phyloP scores from a whole-genome alignment of 2,888 invertebrate species.

The Kryphioiulus occultus region DNA sequence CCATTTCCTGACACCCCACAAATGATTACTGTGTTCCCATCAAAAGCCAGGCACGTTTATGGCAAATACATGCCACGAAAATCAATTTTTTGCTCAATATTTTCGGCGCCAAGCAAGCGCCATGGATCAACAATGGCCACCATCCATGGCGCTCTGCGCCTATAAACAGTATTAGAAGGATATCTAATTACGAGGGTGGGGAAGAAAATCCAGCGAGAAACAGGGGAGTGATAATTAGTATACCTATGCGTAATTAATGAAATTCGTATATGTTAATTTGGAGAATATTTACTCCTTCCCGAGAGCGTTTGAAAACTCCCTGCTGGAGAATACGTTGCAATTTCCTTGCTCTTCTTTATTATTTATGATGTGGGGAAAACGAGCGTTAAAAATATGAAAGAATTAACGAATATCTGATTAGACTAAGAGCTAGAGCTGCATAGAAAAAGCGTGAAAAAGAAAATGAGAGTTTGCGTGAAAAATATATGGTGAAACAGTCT shows the following conservation, averaged over 20 bases:
- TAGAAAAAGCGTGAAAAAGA: background rate
- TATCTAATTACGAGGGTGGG: background rate
- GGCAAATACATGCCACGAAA: constrained; percentile 2
- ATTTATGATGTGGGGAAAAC: constrained; percentile 15
- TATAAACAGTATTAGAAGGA: background rate
- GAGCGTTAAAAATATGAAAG: background rate
- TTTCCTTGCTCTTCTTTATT: constrained; percentile 14
- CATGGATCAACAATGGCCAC: background rate
- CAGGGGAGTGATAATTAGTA: background rate
- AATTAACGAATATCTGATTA: background rate
- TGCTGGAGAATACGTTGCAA: constrained; percentile 23
- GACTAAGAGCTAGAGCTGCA: too few species aligned
- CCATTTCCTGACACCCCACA: background rate
- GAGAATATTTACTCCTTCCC: constrained; percentile 23
- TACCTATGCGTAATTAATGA: constrained; percentile 23
- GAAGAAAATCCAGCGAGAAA: background rate
- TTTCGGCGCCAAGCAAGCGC: background rate
- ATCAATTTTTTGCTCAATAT: background rate
- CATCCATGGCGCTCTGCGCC: background rate
- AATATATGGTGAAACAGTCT: too few species aligned
- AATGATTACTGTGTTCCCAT: background rate
- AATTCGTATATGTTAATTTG: constrained; percentile 15
- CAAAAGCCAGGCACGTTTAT: background rate
- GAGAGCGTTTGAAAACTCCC: constrained; percentile 23
- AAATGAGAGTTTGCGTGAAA: too few species aligned